A percentile compares a stretch with the other conserved stretches of the same genome.
phyloP scores from a whole-genome alignment of 2,888 invertebrate species.

The Willowsia nigromaculata region DNA sequence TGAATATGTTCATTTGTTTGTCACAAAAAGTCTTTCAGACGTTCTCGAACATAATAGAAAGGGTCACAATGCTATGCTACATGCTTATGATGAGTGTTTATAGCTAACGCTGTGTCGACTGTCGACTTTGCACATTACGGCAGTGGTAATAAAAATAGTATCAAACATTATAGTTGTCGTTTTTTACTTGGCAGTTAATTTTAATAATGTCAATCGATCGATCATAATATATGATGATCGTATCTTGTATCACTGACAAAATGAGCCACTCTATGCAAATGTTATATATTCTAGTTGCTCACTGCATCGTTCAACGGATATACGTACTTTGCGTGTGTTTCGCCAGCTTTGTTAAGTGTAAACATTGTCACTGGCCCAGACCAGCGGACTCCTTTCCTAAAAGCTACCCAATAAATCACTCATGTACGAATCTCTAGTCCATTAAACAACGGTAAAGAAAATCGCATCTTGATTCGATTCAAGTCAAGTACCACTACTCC shows the following conservation, averaged over 20 bases:
- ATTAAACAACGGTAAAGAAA: not conserved
- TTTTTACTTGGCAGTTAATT: not conserved
- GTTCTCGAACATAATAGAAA: not conserved
- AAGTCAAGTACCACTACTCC: not conserved
- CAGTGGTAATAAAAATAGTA: not conserved
- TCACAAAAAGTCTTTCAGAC: not conserved
- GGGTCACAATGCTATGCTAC: not conserved
- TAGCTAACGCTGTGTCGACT: no score
- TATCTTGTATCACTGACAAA: not conserved
- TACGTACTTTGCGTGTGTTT: not conserved
- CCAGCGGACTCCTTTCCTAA: not conserved
- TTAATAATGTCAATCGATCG: not conserved
- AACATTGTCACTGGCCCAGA: not conserved
- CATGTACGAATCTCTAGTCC: not conserved
- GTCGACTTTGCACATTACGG: no score
- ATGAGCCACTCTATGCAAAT: not conserved
- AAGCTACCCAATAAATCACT: not conserved
- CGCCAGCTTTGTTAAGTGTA: no score
- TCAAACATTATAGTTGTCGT: not conserved
- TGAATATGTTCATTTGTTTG: not conserved
- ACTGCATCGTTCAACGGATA: not conserved
- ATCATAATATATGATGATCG: not conserved
- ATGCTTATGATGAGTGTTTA: no score
- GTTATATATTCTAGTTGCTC: not conserved
- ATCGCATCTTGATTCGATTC: not conserved